Percentiles rank a stretch among this genome's conserved stretches.
These are phyloP conservation scores for Mythimna impura DNA, from an alignment of 2,888 invertebrate genomes.

Conservation along the genomic window DNA sequence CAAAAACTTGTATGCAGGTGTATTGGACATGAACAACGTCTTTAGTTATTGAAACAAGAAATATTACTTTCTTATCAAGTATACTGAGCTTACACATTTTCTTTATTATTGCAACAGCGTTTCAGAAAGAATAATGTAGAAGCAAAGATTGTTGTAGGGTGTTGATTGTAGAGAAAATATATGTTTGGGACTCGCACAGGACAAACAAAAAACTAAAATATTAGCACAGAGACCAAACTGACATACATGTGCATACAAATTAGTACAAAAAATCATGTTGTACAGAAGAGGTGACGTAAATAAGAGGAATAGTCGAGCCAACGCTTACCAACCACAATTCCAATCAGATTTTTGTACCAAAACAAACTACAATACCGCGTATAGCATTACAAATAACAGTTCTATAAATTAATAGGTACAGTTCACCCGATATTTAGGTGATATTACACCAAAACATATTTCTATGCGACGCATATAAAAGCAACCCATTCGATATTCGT, in stretches of 20 bases:
- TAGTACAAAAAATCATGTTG: not conserved
- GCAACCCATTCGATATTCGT: conserved; percentile 78
- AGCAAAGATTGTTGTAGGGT: no score
- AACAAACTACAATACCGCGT: conserved; percentile 9
- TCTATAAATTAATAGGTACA: conserved; percentile 16
- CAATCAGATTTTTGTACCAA: conserved; percentile 11
- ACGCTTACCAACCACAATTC: conserved; percentile 6
- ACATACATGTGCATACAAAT: not conserved
- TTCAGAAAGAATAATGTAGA: not conserved
- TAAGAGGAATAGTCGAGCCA: not conserved
- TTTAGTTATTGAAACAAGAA: not conserved
- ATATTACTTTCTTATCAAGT: not conserved
- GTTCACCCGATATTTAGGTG: conserved; percentile 23
- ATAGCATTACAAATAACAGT: conserved; percentile 17
- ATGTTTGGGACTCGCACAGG: no score
- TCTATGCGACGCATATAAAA: conserved; percentile 77
- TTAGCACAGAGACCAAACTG: no score
- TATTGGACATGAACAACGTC: not conserved
- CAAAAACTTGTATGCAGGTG: conserved; percentile 22
- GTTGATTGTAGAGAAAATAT: no score
- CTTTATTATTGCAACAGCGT: not conserved
- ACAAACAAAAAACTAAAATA: no score
- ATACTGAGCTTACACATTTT: not conserved
- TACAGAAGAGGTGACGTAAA: not conserved
- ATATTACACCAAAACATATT: conserved; percentile 67